Evolutionary conservation across 2,113 vertebrate genomes (phyloP), one percentile per base, ranked within the genome.

Genomic region (Phalacrocorax pelagicus): DNA sequence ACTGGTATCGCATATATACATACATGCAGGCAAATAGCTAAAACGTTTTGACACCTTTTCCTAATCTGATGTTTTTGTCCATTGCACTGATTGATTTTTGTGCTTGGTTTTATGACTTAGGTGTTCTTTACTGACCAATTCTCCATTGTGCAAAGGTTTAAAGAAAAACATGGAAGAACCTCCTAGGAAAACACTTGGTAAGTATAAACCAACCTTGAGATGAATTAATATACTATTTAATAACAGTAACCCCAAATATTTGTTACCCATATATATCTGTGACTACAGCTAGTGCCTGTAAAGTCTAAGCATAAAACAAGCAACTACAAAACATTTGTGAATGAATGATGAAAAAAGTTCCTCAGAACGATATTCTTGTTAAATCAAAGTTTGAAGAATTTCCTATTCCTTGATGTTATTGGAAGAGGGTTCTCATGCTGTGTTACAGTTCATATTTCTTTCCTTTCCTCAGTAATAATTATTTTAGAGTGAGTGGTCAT

Each of bases 81-180:
- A 12, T 78, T 79, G 11, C 5, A 13, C 11, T 92, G 40, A 72
- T 67, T 1, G 7, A 7, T 42, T 67, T 83, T 79, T 86, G 11
- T 77, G 22, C 22, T 96, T 97, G 20, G 57, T 96, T 93, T 94
- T 97, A 10, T 96, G 97, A 97, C 90, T 82, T 94, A 99, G 99
- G 71, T 97, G 97, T 80, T 42, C 98, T 85, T 97, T 98, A 32
- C 57, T 98, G 54, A 62, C 86, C 21, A 97, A 97, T 69, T 99
- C 99, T 92, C 98, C 98, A 8, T 96, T 99, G 90, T 96, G 86
- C 63, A 94, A 94, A 74, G 74, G 97, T 95, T 95, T 85, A 97
- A 96, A 98, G 98, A 97, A 79, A 44, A 63, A 20, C 17, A 8
- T 58, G 22, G 97, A 96, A 82, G 66, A 93, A 86, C 20, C 61